A percentile compares a stretch with the other conserved stretches of the same genome.
Conservation (phyloP, 2,888 invertebrate species). For the Himalopsyche tibetana region DNA sequence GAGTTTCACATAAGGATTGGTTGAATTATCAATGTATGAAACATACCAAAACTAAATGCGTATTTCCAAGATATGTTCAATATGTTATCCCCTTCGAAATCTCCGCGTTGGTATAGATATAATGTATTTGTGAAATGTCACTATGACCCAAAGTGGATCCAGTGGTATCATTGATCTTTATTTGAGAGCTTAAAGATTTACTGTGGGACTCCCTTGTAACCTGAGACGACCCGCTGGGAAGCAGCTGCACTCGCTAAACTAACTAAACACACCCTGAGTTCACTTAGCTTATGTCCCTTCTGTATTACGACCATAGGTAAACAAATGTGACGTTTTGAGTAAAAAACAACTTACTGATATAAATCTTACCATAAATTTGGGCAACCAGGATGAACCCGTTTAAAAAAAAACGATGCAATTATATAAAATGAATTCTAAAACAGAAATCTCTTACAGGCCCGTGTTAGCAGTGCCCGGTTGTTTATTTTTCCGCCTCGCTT, state of each 20-base stretch:
- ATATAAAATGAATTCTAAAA: no score
- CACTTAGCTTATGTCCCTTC: not conserved
- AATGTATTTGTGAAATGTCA: not conserved
- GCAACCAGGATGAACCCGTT: not conserved
- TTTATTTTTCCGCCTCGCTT: no score
- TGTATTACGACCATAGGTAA: not conserved
- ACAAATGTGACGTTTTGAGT: not conserved
- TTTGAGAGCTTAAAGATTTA: not conserved
- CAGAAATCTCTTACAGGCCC: no score
- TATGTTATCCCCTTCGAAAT: not conserved
- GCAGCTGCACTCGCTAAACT: not conserved
- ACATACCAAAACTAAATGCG: no score
- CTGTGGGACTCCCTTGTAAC: conserved; percentile 25
- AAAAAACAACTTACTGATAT: not conserved
- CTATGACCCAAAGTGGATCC: not conserved
- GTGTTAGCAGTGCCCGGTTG: no score
- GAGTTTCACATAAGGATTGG: no score
- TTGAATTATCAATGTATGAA: no score
- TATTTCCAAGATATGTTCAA: not conserved
- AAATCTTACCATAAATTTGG: not conserved
- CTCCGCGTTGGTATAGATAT: not conserved
- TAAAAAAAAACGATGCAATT: no score
- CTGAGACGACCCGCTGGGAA: not conserved
- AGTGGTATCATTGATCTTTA: conserved; percentile 17
- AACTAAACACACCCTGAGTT: not conserved